Conservation (phyloP, 2,113 vertebrate genomes). For the Lagenorhynchus albirostris region DNA sequence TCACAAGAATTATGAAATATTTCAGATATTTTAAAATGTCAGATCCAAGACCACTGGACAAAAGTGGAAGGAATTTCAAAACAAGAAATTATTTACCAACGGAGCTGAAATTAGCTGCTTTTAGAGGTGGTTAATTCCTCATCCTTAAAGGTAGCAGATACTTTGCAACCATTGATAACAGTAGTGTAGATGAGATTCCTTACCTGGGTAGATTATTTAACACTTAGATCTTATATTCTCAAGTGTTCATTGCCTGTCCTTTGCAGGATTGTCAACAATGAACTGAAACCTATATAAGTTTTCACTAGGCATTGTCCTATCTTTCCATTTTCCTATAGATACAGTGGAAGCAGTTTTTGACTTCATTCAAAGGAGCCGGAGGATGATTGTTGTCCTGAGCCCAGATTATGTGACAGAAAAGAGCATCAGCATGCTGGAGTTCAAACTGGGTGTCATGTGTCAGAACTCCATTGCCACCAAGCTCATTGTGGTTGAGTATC, state of each 20-base stretch:
- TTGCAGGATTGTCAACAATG: not conserved
- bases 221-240: not conserved
- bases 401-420: slow-evolving; percentile 89
- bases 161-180: not conserved
- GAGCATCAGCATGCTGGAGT: slow-evolving; percentile 93
- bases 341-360: slow-evolving; percentile 87
- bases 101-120: not conserved
- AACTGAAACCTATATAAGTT: not conserved
- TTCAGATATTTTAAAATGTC: not conserved
- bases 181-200: not conserved
- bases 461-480: slow-evolving; percentile 85
- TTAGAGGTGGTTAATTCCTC: not conserved
- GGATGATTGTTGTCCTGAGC: slow-evolving; percentile 91
- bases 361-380: slow-evolving; percentile 91
- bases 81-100: not conserved
- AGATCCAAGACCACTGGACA: not conserved
- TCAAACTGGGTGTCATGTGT: slow-evolving; percentile 90
- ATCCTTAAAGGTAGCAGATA: not conserved
- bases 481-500: slow-evolving; percentile 87
- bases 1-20: not conserved
- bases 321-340: slow-evolving; percentile 80
- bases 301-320: slow-evolving; percentile 52
- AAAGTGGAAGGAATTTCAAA: not conserved
- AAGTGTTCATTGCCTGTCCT: not conserved
- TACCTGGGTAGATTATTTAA: not conserved